A percentile compares a stretch with the other conserved stretches of the same genome.
Evolutionary conservation across 2,888 invertebrate species (phyloP).

Genomic region (Orgyia antiqua): DNA sequence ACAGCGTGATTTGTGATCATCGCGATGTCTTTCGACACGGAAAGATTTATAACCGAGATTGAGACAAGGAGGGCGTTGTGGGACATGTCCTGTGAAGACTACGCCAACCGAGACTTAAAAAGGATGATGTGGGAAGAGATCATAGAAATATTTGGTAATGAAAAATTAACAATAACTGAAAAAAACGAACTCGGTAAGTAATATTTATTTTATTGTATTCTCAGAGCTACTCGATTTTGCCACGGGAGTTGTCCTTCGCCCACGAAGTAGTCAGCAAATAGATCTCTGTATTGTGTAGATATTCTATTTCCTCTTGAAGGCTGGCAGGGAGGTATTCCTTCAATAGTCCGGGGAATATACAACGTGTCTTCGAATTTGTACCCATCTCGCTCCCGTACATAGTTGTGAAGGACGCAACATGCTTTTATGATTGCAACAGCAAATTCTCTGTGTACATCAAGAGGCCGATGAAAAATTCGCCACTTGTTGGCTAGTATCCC

Average conservation of each 20-base stretch:
- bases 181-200: neutral
- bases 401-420: neutral
- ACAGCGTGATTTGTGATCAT: too few species aligned
- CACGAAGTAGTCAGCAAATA: constrained; percentile 1
- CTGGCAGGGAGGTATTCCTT: neutral
- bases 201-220: neutral
- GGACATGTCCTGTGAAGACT: neutral
- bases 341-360: constrained; percentile 1
- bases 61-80: neutral
- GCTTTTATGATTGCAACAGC: constrained; percentile 7
- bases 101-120: constrained; percentile 8
- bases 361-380: constrained; percentile 1
- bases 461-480: constrained; percentile 5
- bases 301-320: constrained; percentile 1
- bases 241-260: constrained; percentile 1
- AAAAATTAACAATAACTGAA: constrained; percentile 4
- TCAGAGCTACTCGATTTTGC: neutral
- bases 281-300: neutral
- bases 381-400: constrained; percentile 3
- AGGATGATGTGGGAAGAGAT: constrained; percentile 12
- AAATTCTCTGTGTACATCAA: constrained; percentile 10
- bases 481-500: constrained; percentile 8
- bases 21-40: constrained; percentile 11
- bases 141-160: constrained; percentile 9
- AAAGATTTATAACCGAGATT: constrained; percentile 4